These are phyloP conservation scores for Capitulum mitella DNA, from an alignment of 2,888 invertebrate species.

Conservation along the genomic window DNA sequence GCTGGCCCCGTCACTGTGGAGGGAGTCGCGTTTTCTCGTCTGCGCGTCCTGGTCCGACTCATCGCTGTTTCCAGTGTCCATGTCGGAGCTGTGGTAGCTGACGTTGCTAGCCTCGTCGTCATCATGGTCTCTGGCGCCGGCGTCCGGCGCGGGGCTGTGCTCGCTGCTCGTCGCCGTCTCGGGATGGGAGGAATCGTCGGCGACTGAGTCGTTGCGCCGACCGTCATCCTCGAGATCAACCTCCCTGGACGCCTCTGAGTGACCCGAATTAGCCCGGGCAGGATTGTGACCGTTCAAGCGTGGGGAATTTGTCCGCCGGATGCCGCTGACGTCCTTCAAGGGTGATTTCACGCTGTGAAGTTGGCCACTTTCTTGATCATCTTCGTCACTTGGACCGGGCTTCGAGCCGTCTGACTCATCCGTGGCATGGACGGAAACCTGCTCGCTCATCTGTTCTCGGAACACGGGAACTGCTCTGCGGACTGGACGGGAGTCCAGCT, in stretches of 20 bases:
- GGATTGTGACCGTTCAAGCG: background rate
- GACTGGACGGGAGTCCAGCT: background rate
- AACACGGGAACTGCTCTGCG: background rate
- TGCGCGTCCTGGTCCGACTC: no score
- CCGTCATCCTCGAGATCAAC: background rate
- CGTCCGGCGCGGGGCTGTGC: background rate
- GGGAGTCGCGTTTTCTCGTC: background rate
- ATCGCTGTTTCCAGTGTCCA: background rate
- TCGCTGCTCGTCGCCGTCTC: no score
- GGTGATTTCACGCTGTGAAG: background rate
- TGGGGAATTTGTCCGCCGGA: background rate
- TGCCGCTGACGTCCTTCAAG: background rate
- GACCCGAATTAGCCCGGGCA: background rate
- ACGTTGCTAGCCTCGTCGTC: no score
- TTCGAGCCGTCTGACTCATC: background rate
- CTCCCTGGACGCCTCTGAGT: background rate
- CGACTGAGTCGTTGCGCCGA: no score
- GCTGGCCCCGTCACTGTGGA: background rate
- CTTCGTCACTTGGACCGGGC: background rate
- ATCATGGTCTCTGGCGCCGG: background rate
- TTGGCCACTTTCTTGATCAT: background rate
- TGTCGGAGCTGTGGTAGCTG: background rate
- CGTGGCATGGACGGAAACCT: background rate
- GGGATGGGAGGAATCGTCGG: no score
- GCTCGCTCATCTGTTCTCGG: background rate